These are phyloP conservation scores for Scaptomyza reducta DNA, from an alignment of 2,888 invertebrate genomes.

Conservation along the genomic window DNA sequence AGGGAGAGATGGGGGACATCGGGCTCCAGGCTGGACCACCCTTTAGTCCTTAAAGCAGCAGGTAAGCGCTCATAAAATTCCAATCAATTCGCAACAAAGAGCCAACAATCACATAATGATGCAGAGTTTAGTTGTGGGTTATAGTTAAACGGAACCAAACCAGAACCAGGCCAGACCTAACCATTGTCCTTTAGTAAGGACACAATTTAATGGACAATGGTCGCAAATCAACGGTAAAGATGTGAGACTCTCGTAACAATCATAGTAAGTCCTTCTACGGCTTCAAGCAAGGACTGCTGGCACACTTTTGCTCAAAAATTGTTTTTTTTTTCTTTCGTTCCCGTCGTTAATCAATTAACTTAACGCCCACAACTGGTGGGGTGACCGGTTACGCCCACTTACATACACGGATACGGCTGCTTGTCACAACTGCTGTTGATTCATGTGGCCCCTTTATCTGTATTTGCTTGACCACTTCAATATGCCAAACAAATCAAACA, in stretches of 20 bases:
- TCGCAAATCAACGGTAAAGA: slow-evolving; percentile 62
- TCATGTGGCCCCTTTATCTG: slow-evolving; percentile 40
- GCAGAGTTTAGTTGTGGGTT: slow-evolving; percentile 13
- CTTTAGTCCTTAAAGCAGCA: slow-evolving; percentile 26
- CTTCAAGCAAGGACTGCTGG: slow-evolving; percentile 18
- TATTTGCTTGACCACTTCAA: slow-evolving; percentile 81
- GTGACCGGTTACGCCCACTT: slow-evolving; percentile 54
- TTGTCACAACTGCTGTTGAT: slow-evolving; percentile 43
- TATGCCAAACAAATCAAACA: slow-evolving; percentile 81
- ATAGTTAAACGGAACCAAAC: neutral
- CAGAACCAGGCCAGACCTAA: neutral
- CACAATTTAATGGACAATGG: slow-evolving; percentile 81
- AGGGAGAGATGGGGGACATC: neutral
- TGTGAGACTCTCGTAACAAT: slow-evolving; percentile 28
- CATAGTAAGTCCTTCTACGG: slow-evolving; percentile 15
- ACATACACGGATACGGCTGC: slow-evolving; percentile 30
- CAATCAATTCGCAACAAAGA: slow-evolving; percentile 71
- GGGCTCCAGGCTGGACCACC: neutral
- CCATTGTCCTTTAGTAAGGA: slow-evolving; percentile 21
- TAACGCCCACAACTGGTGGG: slow-evolving; percentile 52
- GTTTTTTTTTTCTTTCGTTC: slow-evolving; percentile 18
- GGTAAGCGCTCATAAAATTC: slow-evolving; percentile 69
- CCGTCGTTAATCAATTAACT: slow-evolving; percentile 77
- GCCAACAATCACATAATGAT: slow-evolving; percentile 3
- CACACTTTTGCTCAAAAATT: slow-evolving; percentile 25